A percentile compares a stretch with the other conserved stretches of the same genome.
phyloP scores from a whole-genome alignment of 2,797 vertebrate species.

The Centropyge bicolor region DNA sequence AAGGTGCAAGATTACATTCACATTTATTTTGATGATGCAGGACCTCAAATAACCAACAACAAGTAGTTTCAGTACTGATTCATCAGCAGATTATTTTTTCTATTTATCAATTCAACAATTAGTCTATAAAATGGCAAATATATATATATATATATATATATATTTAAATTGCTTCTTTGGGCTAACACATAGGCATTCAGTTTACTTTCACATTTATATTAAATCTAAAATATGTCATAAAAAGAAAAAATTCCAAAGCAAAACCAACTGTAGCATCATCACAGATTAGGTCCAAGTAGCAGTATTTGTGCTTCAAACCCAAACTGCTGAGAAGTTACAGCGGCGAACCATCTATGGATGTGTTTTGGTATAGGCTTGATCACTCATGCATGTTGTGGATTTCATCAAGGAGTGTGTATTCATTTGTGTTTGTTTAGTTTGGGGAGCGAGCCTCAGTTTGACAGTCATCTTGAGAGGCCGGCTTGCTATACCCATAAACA shows the following conservation, averaged over 20 bases:
- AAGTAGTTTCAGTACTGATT: constrained; percentile 5
- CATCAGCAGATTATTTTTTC: not conserved
- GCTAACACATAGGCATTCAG: not conserved
- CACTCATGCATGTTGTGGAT: constrained; percentile 76
- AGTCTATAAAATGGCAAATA: not conserved
- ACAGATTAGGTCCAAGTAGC: not conserved
- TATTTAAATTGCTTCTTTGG: constrained; percentile 9
- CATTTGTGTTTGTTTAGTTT: constrained; percentile 80
- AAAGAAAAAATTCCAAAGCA: not conserved
- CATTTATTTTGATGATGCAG: constrained; percentile 9
- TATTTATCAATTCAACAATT: not conserved
- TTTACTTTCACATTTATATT: not conserved
- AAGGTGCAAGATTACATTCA: not conserved
- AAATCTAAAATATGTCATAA: constrained; percentile 2
- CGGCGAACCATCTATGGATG: constrained; percentile 53
- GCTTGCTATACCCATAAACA: constrained; percentile 72
- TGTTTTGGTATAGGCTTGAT: constrained; percentile 76
- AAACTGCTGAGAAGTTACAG: constrained; percentile 58
- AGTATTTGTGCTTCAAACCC: constrained; percentile 29
- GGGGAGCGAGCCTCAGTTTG: constrained; percentile 71
- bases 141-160: too few species aligned
- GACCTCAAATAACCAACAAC: not conserved
- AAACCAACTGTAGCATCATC: constrained; percentile 7
- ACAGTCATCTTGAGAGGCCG: constrained; percentile 78
- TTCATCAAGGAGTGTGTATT: constrained; percentile 72